Evolutionary conservation across 2,113 vertebrate genomes (phyloP), one percentile per base, ranked within the genome.

Genomic region (Festucalex cinctus): DNA sequence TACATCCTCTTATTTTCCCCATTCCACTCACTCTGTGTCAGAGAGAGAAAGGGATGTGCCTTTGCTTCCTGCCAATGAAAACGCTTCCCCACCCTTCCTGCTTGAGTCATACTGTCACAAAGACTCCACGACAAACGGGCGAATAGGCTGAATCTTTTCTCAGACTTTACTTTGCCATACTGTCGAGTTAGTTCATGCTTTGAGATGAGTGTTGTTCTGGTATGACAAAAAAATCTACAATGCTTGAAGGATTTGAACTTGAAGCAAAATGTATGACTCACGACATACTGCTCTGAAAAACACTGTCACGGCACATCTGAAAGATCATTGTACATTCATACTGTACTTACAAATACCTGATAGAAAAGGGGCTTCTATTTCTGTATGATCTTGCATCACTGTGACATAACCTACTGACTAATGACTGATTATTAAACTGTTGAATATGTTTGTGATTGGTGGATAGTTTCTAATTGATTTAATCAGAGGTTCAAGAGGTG

Each of bases 41-140:
- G 35, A 67, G 68, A 71, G 74, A 87, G 76, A 88, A 85, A 85
- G 80, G 79, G 86, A 88, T 88, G 86, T 84, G 83, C 76, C 81
- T 83, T 87, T 83, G 84, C 80, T 84, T 90, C 81, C 85, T 90
- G 88, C 85, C 88, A 88, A 85, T 73, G 83, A 86, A 87, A 88
- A 82, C 9, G 44, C 65, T 76, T 88, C 86, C 72, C 86, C 86
- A 19, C 88, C 88, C 88, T 88, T 89, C 89, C 88, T 89, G 86
- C 79, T 77, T 83, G 84, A 88, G 68, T 88, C 80, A 82, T 80
- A 79, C 84, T 83, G 84, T 83, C 85, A 83, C 83, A 87, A 82
- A 69, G 75, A 76, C 87, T 80, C 60, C 20, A 78, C 69, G 49
- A 43, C 71, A 46, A 68, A 68, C 68, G 10, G 62, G 56, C 72